Evolutionary conservation across 1,140 invertebrate species (phyloP).

Genomic region (Heliconius congener): DNA sequence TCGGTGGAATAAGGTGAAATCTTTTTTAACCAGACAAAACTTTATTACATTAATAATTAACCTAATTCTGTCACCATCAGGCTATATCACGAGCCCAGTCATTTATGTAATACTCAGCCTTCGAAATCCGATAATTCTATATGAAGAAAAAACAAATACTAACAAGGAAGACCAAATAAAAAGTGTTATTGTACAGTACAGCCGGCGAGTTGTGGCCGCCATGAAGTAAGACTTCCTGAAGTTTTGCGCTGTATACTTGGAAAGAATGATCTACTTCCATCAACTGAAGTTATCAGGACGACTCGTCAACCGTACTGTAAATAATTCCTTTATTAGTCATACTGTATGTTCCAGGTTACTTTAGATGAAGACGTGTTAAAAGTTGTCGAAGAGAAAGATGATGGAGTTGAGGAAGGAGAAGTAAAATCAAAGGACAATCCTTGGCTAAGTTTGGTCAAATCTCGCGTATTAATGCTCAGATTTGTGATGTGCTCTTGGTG

Average conservation of each 20-base stretch:
- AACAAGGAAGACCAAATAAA: no score
- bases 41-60: no score
- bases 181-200: no score
- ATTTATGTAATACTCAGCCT: not conserved
- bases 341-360: slow-evolving; percentile 39
- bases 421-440: slow-evolving; percentile 48
- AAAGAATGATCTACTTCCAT: no score
- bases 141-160: no score
- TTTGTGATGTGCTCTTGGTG: slow-evolving; percentile 85
- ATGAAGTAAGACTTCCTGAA: no score
- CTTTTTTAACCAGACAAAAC: not conserved
- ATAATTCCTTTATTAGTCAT: not conserved
- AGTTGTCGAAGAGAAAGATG: slow-evolving; percentile 34
- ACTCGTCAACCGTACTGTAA: not conserved
- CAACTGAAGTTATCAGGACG: no score
- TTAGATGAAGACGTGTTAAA: slow-evolving; percentile 50
- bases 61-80: not conserved
- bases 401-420: slow-evolving; percentile 30
- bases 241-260: no score
- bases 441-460: slow-evolving; percentile 81
- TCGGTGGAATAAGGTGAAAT: slow-evolving; percentile 61
- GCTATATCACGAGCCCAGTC: not conserved
- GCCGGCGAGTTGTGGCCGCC: no score
- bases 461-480: slow-evolving; percentile 83
- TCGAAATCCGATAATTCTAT: no score